phyloP scores from a whole-genome alignment of 2,113 vertebrate species.

The Chrysemys picta region DNA sequence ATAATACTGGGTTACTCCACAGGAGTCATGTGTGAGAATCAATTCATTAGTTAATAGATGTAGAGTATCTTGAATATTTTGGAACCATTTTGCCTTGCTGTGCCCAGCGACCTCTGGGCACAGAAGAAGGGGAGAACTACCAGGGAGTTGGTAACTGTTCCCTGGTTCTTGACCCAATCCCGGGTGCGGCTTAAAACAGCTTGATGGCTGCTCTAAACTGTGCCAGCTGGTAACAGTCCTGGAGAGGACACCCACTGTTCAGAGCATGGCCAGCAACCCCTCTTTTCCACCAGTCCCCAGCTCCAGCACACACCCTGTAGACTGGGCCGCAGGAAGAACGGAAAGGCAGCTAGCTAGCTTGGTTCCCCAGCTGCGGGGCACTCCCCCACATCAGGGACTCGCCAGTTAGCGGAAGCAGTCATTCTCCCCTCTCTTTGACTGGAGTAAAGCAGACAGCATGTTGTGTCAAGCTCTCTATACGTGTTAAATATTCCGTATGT shows the following conservation, averaged over 20 bases:
- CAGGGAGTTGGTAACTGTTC: not conserved
- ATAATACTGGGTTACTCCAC: not conserved
- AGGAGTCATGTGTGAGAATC: not conserved
- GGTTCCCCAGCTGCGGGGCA: not conserved
- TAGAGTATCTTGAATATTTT: not conserved
- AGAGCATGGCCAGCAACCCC: accelerated
- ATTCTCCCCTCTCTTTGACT: not conserved
- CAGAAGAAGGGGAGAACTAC: not conserved
- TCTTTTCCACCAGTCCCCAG: accelerated
- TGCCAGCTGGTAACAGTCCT: accelerated
- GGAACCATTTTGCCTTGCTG: not conserved
- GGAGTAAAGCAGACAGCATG: not conserved
- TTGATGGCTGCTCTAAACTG: accelerated
- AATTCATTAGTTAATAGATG: not conserved
- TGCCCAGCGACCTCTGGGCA: not conserved
- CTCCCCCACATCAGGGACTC: not conserved
- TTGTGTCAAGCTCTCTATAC: not conserved
- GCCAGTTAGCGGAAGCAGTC: accelerated
- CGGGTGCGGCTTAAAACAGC: not conserved
- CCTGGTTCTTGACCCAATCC: not conserved
- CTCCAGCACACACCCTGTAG: accelerated
- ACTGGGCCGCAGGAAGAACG: not conserved
- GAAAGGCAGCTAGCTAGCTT: accelerated
- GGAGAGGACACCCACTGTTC: accelerated
- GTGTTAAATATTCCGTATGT: not conserved